Evolutionary conservation across 1,140 invertebrate genomes (phyloP), one percentile per base, ranked within the genome.

Genomic region (Plutomurus gul): DNA sequence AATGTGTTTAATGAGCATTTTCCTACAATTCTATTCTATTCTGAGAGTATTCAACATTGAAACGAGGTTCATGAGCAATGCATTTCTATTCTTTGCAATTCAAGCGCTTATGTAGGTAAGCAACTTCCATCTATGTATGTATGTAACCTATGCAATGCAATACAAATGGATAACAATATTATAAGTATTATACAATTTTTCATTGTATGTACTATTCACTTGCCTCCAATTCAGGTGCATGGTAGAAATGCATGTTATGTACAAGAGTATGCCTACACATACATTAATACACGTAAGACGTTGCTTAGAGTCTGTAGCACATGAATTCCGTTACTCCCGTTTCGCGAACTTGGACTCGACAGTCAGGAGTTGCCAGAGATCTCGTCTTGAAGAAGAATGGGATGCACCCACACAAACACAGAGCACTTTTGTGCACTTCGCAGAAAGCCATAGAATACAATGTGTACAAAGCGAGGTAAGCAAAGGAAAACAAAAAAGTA

Each of bases 271-370:
- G n/a, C n/a, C n/a, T n/a, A n/a, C n/a, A n/a, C n/a, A n/a, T n/a
- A n/a, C n/a, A n/a, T n/a, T n/a, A n/a, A n/a, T n/a, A n/a, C n/a
- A n/a, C n/a, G n/a, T n/a, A n/a, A n/a, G n/a, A n/a, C n/a, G n/a
- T n/a, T n/a, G n/a, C 10, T 47, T 1, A 16, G 16, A 47, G 1
- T 13, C 46, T 47, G 6, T 18, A 47, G 6, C 5, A 49, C 11
- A 47, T 4, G n/a, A 47, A 60, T 33, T 27, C 70, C 70, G 70
- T 72, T 72, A 72, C n/a, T 72, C 39, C 70, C 39, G 70, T 72
- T 72, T 72, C 39, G 36, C 70, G 40, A 72, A 72, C 70, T 72
- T 72, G 70, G 70, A 39, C 70, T 72, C 36, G 70, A 40, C 22
- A 65, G 13, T 36, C 56, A 65, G 56, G 27, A n/a, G n/a, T n/a